Conservation (phyloP, 2,113 vertebrate genomes). For the Cichladusa arquata region DNA sequence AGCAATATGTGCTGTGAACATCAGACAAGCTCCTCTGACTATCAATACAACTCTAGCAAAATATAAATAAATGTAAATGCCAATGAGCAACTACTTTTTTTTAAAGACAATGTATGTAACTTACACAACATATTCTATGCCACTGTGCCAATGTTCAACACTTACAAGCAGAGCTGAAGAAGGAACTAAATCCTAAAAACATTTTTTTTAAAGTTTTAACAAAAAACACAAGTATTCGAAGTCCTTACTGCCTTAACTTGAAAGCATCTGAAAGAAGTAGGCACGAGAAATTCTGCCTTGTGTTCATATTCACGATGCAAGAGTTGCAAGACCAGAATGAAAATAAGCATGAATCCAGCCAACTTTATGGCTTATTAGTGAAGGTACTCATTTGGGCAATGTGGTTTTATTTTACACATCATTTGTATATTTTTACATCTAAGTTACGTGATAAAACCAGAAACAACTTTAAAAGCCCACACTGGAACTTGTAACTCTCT, state of each 20-base stretch:
- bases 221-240: background rate
- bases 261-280: background rate
- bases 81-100: background rate
- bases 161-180: background rate
- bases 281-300: background rate
- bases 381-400: background rate
- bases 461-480: background rate
- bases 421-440: background rate
- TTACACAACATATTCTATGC: background rate
- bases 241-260: background rate
- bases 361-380: background rate
- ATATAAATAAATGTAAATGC: background rate
- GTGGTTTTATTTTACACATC: background rate
- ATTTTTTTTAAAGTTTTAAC: background rate
- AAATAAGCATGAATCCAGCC: background rate
- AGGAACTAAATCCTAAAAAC: background rate
- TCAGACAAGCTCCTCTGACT: background rate
- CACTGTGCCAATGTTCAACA: accelerated
- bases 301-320: accelerated
- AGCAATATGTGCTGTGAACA: conserved; percentile 32
- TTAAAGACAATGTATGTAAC: background rate
- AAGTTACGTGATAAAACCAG: background rate
- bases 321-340: background rate
- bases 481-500: background rate
- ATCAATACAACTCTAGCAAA: background rate